A percentile compares a stretch with the other conserved stretches of the same genome.
phyloP scores from a whole-genome alignment of 1,140 invertebrate genomes.

The Dolichoris vasculosae region DNA sequence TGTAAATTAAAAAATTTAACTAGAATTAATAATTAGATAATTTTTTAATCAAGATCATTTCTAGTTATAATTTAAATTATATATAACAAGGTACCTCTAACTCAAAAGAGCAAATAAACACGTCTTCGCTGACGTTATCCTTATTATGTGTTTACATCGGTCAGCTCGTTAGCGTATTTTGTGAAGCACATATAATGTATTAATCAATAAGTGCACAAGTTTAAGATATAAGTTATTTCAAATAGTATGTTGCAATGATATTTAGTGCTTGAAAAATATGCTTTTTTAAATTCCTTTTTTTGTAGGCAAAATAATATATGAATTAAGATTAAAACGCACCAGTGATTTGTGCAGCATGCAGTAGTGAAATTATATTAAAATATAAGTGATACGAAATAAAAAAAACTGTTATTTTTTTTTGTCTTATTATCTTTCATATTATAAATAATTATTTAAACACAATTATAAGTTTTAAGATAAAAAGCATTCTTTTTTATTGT shows the following conservation, averaged over 20 bases:
- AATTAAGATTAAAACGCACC: too few species aligned
- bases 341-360: too few species aligned
- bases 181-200: neutral
- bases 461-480: too few species aligned
- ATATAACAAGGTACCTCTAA: neutral
- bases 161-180: constrained; percentile 2
- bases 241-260: neutral
- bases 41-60: neutral
- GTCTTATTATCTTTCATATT: too few species aligned
- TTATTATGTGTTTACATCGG: neutral
- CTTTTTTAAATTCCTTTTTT: neutral
- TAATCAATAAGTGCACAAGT: neutral
- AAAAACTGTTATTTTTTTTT: too few species aligned
- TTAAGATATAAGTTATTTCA: neutral
- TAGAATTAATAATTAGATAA: neutral
- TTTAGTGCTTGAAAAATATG: too few species aligned
- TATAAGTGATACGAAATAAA: too few species aligned
- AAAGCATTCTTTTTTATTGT: too few species aligned
- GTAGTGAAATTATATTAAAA: too few species aligned
- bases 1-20: too few species aligned
- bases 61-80: neutral
- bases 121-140: neutral
- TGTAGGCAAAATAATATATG: too few species aligned
- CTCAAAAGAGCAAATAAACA: neutral
- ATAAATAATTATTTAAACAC: too few species aligned